phyloP scores from a whole-genome alignment of 2,888 invertebrate genomes.

The Eretmocerus hayati region DNA sequence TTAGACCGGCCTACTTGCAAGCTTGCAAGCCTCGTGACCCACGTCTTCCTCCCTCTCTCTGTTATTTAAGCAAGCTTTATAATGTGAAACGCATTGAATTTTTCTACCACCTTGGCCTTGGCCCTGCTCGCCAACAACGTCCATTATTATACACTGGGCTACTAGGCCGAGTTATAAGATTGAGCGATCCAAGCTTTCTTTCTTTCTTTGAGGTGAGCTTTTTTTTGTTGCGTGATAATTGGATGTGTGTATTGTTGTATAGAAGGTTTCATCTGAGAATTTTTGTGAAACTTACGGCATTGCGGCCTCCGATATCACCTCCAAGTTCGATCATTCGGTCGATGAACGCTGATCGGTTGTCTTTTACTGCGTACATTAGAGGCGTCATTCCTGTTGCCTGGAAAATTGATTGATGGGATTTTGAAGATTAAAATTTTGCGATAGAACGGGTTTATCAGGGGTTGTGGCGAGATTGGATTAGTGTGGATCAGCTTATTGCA shows the following conservation, averaged over 20 bases:
- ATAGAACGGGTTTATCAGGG: too few species aligned
- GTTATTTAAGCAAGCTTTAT: too few species aligned
- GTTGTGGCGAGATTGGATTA: too few species aligned
- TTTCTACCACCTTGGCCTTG: too few species aligned
- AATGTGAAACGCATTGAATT: too few species aligned
- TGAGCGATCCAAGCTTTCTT: too few species aligned
- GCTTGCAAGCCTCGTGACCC: constrained; percentile 8
- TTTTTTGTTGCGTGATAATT: background rate
- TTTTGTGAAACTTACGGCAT: constrained; percentile 39
- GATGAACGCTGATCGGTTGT: constrained; percentile 83
- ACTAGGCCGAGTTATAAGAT: background rate
- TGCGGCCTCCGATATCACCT: constrained; percentile 82
- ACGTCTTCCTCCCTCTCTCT: too few species aligned
- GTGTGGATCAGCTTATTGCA: too few species aligned
- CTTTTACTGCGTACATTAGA: constrained; percentile 92
- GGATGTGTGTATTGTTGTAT: background rate
- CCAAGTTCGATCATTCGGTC: constrained; percentile 91
- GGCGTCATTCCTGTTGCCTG: constrained; percentile 92
- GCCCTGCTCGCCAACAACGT: background rate
- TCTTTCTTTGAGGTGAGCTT: background rate
- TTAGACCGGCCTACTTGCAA: constrained; percentile 33
- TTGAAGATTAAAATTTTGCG: too few species aligned
- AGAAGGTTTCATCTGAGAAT: too few species aligned
- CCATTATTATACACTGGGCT: background rate
- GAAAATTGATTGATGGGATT: too few species aligned